Base-by-base conservation (phyloP, 1,140 invertebrate genomes). In the Halotydeus destructor region DNA sequence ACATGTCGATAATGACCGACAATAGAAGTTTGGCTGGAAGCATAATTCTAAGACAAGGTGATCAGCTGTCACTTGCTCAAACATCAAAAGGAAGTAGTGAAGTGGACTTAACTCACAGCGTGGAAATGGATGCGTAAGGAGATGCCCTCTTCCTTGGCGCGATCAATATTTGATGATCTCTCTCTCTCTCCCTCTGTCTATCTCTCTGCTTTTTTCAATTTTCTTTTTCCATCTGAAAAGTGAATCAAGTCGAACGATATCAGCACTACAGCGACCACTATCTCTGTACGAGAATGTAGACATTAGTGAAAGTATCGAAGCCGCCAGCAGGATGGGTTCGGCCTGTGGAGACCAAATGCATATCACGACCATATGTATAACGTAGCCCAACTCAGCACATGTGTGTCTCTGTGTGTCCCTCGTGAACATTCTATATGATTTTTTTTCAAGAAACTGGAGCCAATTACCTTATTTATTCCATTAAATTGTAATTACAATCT, bases 311-410 rank as follows among this genome's bases (percentile, higher is more conserved):
- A 46, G 45, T 24, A 30, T 50, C 5, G 41, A 45, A 31, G 50
- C 51, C 18, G 47, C 49, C 8, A 63, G 65, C 42, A 35, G 76
- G 78, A 56, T 65, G 76, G 21, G 69, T 79, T n/a, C n/a, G n/a
- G n/a, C n/a, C n/a, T n/a, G n/a, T n/a, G n/a, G n/a, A n/a, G n/a
- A n/a, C n/a, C n/a, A n/a, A n/a, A n/a, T n/a, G n/a, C n/a, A n/a
- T n/a, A n/a, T n/a, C n/a, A n/a, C n/a, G n/a, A n/a, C n/a, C n/a
- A n/a, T n/a, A n/a, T n/a, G n/a, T n/a, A n/a, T n/a, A n/a, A n/a
- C n/a, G n/a, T n/a, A n/a, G n/a, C n/a, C n/a, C n/a, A n/a, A n/a
- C n/a, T n/a, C n/a, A n/a, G n/a, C n/a, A n/a, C n/a, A n/a, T n/a
- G n/a, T n/a, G n/a, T n/a, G n/a, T n/a, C n/a, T n/a, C n/a, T n/a